Conservation (phyloP, 2,888 invertebrate genomes). For the Acanthosepion pharaonis region DNA sequence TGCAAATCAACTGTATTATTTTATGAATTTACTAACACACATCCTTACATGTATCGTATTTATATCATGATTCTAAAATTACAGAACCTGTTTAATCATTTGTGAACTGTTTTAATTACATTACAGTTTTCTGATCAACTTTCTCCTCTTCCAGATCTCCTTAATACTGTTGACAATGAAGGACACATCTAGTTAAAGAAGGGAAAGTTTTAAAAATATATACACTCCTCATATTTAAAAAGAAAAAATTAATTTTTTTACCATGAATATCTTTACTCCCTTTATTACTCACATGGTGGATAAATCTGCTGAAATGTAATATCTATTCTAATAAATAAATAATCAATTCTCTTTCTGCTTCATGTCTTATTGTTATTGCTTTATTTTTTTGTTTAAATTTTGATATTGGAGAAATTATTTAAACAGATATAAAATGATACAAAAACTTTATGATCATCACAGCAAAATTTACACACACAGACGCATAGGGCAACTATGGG, state of each 20-base stretch:
- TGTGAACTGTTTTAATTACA: neutral
- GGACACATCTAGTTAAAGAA: neutral
- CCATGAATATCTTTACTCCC: neutral
- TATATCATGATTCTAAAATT: neutral
- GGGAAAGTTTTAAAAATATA: neutral
- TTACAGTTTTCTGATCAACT: neutral
- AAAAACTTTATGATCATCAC: no score
- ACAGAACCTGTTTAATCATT: neutral
- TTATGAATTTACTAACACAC: neutral
- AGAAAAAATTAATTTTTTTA: neutral
- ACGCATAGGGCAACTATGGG: no score
- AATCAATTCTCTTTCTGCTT: neutral
- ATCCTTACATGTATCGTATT: neutral
- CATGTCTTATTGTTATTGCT: neutral
- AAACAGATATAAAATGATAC: no score
- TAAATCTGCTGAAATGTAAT: constrained; percentile 18
- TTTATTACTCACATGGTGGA: constrained; percentile 17
- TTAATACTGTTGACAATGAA: neutral
- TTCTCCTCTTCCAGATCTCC: neutral
- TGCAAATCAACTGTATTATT: constrained; percentile 17
- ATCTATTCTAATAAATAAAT: constrained; percentile 20
- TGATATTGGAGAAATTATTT: no score
- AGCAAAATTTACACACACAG: no score
- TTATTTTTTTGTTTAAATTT: neutral
- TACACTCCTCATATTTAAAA: neutral